Conservation (phyloP, 2,113 vertebrate genomes). For the Indri indri region DNA sequence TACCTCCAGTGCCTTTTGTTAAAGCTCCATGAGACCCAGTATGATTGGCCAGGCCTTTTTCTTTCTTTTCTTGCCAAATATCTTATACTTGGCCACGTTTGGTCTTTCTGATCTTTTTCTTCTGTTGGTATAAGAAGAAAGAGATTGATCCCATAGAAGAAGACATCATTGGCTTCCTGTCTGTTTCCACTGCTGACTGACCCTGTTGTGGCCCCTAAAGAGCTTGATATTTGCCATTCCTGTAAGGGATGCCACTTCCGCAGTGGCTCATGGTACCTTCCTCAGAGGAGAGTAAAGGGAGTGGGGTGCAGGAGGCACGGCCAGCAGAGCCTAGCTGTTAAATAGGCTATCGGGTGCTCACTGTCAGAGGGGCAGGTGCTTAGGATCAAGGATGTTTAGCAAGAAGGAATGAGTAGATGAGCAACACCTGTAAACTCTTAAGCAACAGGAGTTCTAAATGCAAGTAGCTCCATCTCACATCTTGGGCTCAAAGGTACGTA, state of each 20-base stretch:
- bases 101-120: neutral
- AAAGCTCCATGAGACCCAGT: neutral
- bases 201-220: neutral
- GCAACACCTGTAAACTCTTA: neutral
- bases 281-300: neutral
- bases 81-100: neutral
- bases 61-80: neutral
- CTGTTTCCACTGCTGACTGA: neutral
- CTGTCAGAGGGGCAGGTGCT: neutral
- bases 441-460: neutral
- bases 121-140: neutral
- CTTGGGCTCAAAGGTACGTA: neutral
- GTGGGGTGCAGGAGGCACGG: fast-evolving
- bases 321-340: neutral
- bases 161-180: neutral
- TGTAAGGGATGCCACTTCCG: neutral
- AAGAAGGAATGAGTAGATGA: neutral
- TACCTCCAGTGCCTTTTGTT: neutral
- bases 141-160: neutral
- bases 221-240: neutral
- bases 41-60: neutral
- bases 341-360: neutral
- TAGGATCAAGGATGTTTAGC: neutral
- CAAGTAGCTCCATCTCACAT: neutral
- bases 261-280: neutral